Evolutionary conservation across 2,113 vertebrate genomes (phyloP), one percentile per base, ranked within the genome.

Genomic region (Suricata suricatta): DNA sequence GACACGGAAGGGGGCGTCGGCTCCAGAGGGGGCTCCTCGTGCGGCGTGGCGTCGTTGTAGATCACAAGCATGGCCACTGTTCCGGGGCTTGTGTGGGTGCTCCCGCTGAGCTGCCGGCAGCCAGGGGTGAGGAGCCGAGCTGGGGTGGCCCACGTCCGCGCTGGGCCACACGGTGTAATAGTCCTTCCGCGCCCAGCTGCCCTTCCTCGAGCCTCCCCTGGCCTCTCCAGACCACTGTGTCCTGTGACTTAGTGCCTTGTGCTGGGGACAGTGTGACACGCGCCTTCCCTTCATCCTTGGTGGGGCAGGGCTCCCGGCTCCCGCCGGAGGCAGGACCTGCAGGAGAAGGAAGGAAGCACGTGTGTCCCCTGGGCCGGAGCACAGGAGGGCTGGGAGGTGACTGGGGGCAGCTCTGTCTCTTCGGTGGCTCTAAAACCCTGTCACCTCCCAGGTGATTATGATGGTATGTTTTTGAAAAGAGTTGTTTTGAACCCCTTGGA

Each of bases 11-110:
- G 21, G 50, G 71, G 38, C 19, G 64, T 19, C 12, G 54, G 31
- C 2, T 66, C 69, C 12, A 35, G 23, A 3, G 41, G 66, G 95
- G n/a, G n/a, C 23, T 13, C 7, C 66, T 35, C 41, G 1, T 29
- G 41, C 3, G 6, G 4, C 16, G 0, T 12, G 38, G n/a, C 6
- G 19, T 16, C 0, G n/a, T 47, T 10, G 50, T 33, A 17, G 38
- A 0, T 13, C 33, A 2, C 4, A 15, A 5, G 8, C n/a, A 2
- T 23, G 16, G 80, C 8, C 9, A 60, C 29, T 10, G 23, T 25
- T 16, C 23, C 19, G 4, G 10, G 3, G 10, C n/a, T 12, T 16
- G 31, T 4, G 41, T 41, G 41, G 41, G 6, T 4, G 41, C 5
- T 63, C 54, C 35, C 19, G 6, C 29, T 63, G 47, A 7, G 1